phyloP scores from a whole-genome alignment of 2,797 vertebrate genomes.

The Sebastes umbrosus region DNA sequence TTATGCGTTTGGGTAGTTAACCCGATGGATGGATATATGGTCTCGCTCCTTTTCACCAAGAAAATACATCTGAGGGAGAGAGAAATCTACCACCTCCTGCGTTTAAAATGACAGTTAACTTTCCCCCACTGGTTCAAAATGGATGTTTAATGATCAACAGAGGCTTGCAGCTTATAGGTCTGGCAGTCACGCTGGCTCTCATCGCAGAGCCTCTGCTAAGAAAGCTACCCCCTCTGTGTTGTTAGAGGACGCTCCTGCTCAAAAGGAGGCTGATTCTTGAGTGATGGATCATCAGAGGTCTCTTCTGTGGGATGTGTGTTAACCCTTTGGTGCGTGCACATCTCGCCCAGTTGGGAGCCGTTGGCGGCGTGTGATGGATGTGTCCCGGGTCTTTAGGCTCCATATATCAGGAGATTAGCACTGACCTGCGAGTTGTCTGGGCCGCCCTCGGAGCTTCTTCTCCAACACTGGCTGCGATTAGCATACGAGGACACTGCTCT shows the following conservation, averaged over 20 bases:
- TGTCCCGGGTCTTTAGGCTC: slow-evolving; percentile 75
- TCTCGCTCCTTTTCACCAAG: slow-evolving; percentile 37
- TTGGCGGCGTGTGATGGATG: slow-evolving; percentile 79
- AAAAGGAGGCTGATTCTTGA: slow-evolving; percentile 65
- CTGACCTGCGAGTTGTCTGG: slow-evolving; percentile 80
- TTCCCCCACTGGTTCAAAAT: slow-evolving; percentile 80
- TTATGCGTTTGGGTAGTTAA: slow-evolving; percentile 65
- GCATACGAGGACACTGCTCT: slow-evolving; percentile 75
- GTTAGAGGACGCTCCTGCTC: slow-evolving; percentile 51
- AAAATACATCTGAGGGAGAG: slow-evolving; percentile 43
- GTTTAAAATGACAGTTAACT: slow-evolving; percentile 80
- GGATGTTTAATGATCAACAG: slow-evolving; percentile 82
- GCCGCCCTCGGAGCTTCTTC: slow-evolving; percentile 74
- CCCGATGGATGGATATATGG: slow-evolving; percentile 53
- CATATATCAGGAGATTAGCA: slow-evolving; percentile 86
- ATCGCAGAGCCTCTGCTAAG: slow-evolving; percentile 33
- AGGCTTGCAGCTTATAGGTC: slow-evolving; percentile 61
- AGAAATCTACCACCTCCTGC: slow-evolving; percentile 62
- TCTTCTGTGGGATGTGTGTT: slow-evolving; percentile 67
- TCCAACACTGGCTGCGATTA: slow-evolving; percentile 71
- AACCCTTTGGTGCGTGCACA: slow-evolving; percentile 76
- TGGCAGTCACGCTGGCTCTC: slow-evolving; percentile 62
- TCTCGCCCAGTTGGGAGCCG: slow-evolving; percentile 70
- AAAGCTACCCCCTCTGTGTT: slow-evolving; percentile 51
- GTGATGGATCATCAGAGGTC: slow-evolving; percentile 81